Percentiles rank a stretch among this genome's conserved stretches.
Evolutionary conservation across 2,888 invertebrate species (phyloP).

Genomic region (Tinea trinotella): DNA sequence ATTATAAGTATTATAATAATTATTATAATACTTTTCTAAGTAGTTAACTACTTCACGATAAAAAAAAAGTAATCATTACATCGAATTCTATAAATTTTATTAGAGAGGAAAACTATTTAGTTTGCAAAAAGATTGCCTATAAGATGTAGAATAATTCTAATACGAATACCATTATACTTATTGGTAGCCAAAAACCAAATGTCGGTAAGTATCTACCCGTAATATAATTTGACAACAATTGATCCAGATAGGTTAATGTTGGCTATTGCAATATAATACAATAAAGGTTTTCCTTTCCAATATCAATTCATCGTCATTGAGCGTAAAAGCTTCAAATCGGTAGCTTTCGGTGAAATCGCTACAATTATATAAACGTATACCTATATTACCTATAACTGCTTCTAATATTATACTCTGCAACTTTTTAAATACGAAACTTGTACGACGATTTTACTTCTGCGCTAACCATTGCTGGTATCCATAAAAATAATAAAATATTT

Average conservation of each 20-base stretch:
- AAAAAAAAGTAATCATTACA: too few species aligned
- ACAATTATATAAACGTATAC: not conserved
- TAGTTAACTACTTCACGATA: too few species aligned
- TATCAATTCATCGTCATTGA: constrained; percentile 56
- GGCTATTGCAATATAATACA: constrained; percentile 10
- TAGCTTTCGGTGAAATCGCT: constrained; percentile 28
- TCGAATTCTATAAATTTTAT: too few species aligned
- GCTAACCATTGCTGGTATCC: not conserved
- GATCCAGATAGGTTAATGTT: not conserved
- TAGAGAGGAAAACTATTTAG: too few species aligned
- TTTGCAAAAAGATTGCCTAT: too few species aligned
- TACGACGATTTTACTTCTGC: not conserved
- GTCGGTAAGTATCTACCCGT: too few species aligned
- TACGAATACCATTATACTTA: too few species aligned
- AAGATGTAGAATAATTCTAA: too few species aligned
- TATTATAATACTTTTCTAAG: too few species aligned
- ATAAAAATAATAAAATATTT: not conserved
- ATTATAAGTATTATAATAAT: too few species aligned
- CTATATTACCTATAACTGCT: constrained; percentile 9
- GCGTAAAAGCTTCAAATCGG: constrained; percentile 46
- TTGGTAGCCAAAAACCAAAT: too few species aligned
- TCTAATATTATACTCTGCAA: not conserved
- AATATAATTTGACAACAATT: not conserved
- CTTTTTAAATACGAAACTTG: not conserved
- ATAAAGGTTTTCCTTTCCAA: constrained; percentile 38